Conservation (phyloP, 1,140 invertebrate genomes). For the Drosophila leontia region DNA sequence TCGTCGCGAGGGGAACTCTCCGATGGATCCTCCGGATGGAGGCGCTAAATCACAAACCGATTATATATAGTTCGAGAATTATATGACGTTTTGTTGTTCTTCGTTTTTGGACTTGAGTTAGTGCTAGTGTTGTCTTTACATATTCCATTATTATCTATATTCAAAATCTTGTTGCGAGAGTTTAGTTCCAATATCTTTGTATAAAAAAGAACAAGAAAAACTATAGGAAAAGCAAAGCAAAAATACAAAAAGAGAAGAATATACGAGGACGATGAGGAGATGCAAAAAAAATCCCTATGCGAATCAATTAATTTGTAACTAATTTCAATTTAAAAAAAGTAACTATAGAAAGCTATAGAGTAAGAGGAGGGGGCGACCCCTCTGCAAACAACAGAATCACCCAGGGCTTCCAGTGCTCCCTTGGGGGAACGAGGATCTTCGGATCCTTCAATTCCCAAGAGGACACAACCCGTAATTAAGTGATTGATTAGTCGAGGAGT, state of each 20-base stretch:
- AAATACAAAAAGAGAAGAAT: slow-evolving; percentile 30
- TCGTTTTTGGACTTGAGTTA: slow-evolving; percentile 65
- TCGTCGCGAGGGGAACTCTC: slow-evolving; percentile 20
- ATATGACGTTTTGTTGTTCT: slow-evolving; percentile 49
- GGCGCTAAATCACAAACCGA: slow-evolving; percentile 66
- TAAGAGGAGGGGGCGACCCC: slow-evolving; percentile 14
- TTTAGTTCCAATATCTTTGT: slow-evolving; percentile 73
- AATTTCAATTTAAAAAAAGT: slow-evolving; percentile 74
- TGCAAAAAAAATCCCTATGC: slow-evolving; percentile 79
- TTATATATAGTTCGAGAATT: slow-evolving; percentile 61
- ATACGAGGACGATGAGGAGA: slow-evolving; percentile 33
- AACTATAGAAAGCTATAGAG: slow-evolving; percentile 49
- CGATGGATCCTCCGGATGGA: slow-evolving; percentile 11
- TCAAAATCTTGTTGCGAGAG: slow-evolving; percentile 58
- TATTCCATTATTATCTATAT: slow-evolving; percentile 52
- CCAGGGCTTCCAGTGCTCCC: slow-evolving; percentile 79
- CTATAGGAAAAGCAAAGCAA: slow-evolving; percentile 54
- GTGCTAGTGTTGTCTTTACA: slow-evolving; percentile 77
- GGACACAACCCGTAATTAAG: slow-evolving; percentile 54
- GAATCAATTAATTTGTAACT: slow-evolving; percentile 85
- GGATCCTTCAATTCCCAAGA: neutral
- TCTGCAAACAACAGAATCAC: slow-evolving; percentile 76
- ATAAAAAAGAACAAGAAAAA: slow-evolving; percentile 35
- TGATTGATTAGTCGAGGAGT: slow-evolving; percentile 51
- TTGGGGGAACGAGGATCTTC: slow-evolving; percentile 1